phyloP scores from a whole-genome alignment of 2,113 vertebrate species.

The Capricornis sumatraensis region DNA sequence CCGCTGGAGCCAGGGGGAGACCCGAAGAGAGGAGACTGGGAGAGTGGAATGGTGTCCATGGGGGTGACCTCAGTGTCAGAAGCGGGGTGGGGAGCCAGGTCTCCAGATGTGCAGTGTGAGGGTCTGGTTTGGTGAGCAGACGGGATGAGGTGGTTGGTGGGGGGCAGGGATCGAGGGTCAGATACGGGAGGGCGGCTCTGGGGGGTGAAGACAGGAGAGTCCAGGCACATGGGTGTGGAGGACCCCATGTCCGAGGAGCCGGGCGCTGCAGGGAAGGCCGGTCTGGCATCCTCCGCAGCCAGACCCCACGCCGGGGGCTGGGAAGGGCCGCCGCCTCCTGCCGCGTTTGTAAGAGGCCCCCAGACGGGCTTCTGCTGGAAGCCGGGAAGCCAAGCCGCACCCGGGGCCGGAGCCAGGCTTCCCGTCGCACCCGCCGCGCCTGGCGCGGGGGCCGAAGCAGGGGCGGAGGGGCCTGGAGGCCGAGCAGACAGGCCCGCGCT shows the following conservation, averaged over 20 bases:
- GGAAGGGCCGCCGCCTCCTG: neutral
- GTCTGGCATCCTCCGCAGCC: accelerated
- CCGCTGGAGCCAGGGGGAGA: neutral
- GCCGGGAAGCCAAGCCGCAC: conserved; percentile 32
- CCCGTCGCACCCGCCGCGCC: conserved; percentile 33
- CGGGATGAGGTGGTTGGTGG: conserved; percentile 40
- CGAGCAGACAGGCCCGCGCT: neutral
- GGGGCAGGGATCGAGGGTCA: neutral
- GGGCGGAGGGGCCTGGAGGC: neutral
- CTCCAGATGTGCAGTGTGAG: neutral
- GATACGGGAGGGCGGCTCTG: neutral
- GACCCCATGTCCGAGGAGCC: neutral
- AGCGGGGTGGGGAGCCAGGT: conserved; percentile 52
- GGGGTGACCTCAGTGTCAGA: conserved; percentile 74
- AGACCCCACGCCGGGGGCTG: accelerated
- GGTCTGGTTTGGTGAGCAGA: neutral
- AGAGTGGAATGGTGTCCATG: neutral
- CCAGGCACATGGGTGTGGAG: neutral
- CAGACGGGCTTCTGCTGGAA: conserved; percentile 85
- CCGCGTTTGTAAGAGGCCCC: neutral
- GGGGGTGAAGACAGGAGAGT: neutral
- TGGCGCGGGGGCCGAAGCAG: neutral
- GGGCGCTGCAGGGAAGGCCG: neutral
- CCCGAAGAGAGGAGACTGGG: conserved; percentile 76
- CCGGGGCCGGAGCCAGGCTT: conserved; percentile 64